Evolutionary conservation across 2,888 invertebrate genomes (phyloP), one percentile per base, ranked within the genome.

Genomic region (Lycia hirtaria): DNA sequence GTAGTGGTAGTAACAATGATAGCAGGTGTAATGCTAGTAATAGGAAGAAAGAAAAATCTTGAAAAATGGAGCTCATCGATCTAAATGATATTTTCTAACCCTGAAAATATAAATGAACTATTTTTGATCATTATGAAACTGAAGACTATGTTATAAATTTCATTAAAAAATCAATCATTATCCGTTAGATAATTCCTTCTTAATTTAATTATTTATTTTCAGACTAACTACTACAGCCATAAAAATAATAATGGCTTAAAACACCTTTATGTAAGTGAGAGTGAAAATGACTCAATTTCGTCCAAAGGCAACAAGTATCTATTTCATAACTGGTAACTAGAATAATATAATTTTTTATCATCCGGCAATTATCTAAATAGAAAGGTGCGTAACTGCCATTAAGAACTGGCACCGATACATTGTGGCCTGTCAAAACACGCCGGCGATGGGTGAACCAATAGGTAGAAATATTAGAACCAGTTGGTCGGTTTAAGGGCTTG

Each of bases 401-500:
- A 51, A 57, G 52, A 56, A 62, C 47, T 56, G 40, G 51, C 48
- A 59, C 47, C 67, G 69, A 67, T 67, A 69, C 68, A 72, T 75
- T 72, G 73, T 74, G 72, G 72, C 75, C 73, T 78, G 75, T 80
- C 77, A 78, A 80, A 75, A 75, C 69, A 68, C 20, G 7, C 63
- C 66, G 74, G 59, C 69, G 71, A 26, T 30, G 30, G 41, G 15
- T 17, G 17, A n/a, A 26, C 10, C 17, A 17, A 35, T 7, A 17
- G 4, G 3, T 40, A 32, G 9, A n/a, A n/a, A 9, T 19, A 4
- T 74, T 69, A 64, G 72, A 86, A 87, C 87, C 78, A 80, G 88
- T 88, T 73, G 60, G 72, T 53, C 73, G 72, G 70, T 76, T 76
- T 82, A 85, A 90, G 90, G 90, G 88, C 88, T 82, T 69, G 73